Evolutionary conservation across 2,888 invertebrate species (phyloP).

Genomic region (Dynastes maya): DNA sequence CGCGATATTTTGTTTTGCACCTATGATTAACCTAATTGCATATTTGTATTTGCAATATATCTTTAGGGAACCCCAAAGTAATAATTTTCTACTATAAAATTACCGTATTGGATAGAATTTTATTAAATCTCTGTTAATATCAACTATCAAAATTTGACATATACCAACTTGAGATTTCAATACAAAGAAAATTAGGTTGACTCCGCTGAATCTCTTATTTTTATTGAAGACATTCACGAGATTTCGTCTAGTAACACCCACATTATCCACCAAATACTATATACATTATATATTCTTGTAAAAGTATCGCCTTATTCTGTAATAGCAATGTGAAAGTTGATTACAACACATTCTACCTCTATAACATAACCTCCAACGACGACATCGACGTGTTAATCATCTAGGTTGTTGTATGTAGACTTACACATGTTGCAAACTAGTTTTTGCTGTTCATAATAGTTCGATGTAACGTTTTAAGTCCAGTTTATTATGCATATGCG

Average conservation of each 20-base stretch:
- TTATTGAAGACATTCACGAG: no score
- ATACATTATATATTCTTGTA: neutral
- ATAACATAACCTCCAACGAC: constrained; percentile 19
- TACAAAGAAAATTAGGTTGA: no score
- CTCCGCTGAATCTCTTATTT: no score
- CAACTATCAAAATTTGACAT: no score
- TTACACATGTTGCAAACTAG: constrained; percentile 1
- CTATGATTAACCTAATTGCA: neutral
- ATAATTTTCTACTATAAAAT: neutral
- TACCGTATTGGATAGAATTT: no score
- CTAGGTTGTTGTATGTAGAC: neutral
- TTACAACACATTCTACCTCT: constrained; percentile 12
- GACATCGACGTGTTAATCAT: neutral
- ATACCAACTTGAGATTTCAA: no score
- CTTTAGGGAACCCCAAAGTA: no score
- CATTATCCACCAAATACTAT: no score
- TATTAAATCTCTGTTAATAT: no score
- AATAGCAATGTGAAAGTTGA: constrained; percentile 24
- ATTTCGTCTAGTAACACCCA: no score
- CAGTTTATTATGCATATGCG: no score
- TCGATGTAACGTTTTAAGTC: neutral
- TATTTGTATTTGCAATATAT: neutral
- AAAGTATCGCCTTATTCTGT: neutral
- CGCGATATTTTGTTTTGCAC: neutral
- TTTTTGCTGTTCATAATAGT: neutral